Evolutionary conservation across 2,113 vertebrate species (phyloP).

Genomic region (Columbina picui): DNA sequence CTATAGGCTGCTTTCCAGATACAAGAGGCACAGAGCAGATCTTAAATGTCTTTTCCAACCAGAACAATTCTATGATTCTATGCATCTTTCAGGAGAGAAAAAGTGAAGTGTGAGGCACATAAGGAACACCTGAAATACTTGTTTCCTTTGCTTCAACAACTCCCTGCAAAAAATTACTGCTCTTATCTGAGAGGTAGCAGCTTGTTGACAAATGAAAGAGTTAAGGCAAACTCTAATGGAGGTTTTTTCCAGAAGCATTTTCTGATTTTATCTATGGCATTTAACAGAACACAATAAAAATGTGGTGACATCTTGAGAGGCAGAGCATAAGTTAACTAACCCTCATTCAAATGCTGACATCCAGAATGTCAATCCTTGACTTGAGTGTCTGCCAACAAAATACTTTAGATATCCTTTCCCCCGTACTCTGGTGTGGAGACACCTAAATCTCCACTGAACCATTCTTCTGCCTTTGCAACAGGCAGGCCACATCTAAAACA

Average conservation of each 20-base stretch:
- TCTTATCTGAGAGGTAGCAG: not conserved
- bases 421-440: not conserved
- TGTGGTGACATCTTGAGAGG: not conserved
- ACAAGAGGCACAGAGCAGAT: too few species aligned
- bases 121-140: slow-evolving; percentile 30
- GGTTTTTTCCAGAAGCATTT: not conserved
- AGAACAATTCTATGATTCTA: too few species aligned
- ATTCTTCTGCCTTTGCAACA: not conserved
- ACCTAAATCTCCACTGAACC: not conserved
- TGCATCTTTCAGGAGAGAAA: slow-evolving; percentile 19
- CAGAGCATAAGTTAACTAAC: not conserved
- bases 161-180: not conserved
- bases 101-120: not conserved
- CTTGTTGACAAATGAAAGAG: not conserved
- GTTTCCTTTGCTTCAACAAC: slow-evolving; percentile 5
- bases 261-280: not conserved
- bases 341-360: not conserved
- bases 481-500: not conserved
- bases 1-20: too few species aligned
- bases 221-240: not conserved
- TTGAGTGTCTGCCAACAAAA: not conserved
- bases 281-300: slow-evolving; percentile 18
- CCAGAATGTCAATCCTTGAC: not conserved
- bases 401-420: not conserved
- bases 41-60: too few species aligned